These are phyloP conservation scores for Ligdia adustata DNA, from an alignment of 2,888 invertebrate species.

Conservation along the genomic window DNA sequence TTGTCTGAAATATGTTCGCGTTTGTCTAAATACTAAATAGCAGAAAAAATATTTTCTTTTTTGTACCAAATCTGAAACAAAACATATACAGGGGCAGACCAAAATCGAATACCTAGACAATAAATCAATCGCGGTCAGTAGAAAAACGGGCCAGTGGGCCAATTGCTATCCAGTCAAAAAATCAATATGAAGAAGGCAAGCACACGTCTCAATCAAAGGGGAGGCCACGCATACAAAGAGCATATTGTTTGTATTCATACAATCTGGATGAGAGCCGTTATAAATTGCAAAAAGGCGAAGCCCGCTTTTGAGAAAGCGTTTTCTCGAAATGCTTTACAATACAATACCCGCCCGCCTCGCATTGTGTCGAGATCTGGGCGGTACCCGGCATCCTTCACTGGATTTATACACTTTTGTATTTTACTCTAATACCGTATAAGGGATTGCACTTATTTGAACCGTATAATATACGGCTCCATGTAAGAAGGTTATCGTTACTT, in stretches of 20 bases:
- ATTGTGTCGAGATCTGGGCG: slow-evolving; percentile 70
- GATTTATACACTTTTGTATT: slow-evolving; percentile 55
- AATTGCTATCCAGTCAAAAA: slow-evolving; percentile 5
- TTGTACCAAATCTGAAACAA: too few species aligned
- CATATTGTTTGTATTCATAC: slow-evolving; percentile 65
- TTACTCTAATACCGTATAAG: slow-evolving; percentile 28
- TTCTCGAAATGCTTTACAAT: slow-evolving; percentile 76
- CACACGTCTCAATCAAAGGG: slow-evolving; percentile 48
- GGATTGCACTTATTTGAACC: slow-evolving; percentile 28
- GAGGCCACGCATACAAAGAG: slow-evolving; percentile 46
- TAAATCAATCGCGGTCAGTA: background rate
- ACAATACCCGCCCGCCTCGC: slow-evolving; percentile 66
- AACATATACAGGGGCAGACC: too few species aligned
- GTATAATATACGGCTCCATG: slow-evolving; percentile 2
- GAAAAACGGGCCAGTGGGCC: background rate
- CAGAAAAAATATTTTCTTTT: too few species aligned
- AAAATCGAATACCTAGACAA: too few species aligned
- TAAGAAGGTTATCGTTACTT: too few species aligned
- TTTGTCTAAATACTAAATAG: too few species aligned
- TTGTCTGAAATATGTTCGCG: too few species aligned
- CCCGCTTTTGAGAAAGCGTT: slow-evolving; percentile 73
- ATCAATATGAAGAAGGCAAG: slow-evolving; percentile 25
- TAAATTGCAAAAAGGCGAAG: slow-evolving; percentile 77
- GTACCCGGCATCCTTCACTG: slow-evolving; percentile 59
- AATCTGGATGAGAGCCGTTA: slow-evolving; percentile 72